A percentile compares a stretch with the other conserved stretches of the same genome.
phyloP scores from a whole-genome alignment of 2,888 invertebrate species.

The Eustalomyia histrio region DNA sequence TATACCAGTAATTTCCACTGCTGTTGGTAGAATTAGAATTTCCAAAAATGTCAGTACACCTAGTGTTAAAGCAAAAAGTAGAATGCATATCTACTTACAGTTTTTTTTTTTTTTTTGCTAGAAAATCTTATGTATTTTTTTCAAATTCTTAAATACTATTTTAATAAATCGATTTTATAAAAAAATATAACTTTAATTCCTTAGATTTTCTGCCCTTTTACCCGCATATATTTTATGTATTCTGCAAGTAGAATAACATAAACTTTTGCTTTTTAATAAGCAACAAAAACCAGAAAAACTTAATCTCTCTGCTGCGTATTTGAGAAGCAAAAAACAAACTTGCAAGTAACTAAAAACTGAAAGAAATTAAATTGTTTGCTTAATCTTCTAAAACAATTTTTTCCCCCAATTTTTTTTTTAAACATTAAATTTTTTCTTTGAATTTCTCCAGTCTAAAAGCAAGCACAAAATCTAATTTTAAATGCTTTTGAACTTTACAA shows the following conservation, averaged over 20 bases:
- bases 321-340: background rate
- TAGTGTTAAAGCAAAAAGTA: too few species aligned
- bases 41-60: too few species aligned
- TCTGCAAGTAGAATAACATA: conserved; percentile 24
- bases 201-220: too few species aligned
- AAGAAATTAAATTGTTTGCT: conserved; percentile 11
- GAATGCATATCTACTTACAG: too few species aligned
- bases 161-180: too few species aligned
- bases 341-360: background rate
- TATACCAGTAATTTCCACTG: too few species aligned
- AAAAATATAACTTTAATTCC: too few species aligned
- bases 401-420: background rate
- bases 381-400: conserved; percentile 9
- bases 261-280: conserved; percentile 56
- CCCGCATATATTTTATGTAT: conserved; percentile 1
- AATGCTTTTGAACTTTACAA: conserved; percentile 33
- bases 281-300: conserved; percentile 4
- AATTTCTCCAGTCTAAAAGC: background rate
- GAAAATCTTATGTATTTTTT: too few species aligned
- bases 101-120: too few species aligned
- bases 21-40: too few species aligned
- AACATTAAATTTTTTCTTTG: conserved; percentile 6
- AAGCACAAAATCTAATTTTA: conserved; percentile 28
- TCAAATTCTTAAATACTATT: too few species aligned
- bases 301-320: conserved; percentile 5